Evolutionary conservation across 2,797 vertebrate genomes (phyloP), one percentile per base, ranked within the genome.

Genomic region (Lagodon rhomboides): DNA sequence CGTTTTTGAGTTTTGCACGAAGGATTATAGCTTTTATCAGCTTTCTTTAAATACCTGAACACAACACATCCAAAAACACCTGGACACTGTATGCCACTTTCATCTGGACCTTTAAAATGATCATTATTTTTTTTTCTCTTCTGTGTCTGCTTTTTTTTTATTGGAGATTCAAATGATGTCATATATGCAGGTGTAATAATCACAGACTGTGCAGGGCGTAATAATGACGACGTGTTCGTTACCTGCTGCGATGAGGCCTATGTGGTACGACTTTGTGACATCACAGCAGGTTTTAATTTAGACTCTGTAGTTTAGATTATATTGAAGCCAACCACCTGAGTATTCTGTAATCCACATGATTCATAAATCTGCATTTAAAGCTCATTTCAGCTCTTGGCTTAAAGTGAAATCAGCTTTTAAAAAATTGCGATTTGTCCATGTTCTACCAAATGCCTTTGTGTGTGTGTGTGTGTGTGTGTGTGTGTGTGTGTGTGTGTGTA

Each of bases 381-480:
- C 81, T 84, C 66, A 76, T 83, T 89, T 86, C 68, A 89, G 85
- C 80, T 70, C 77, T 77, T 75, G 70, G 83, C 80, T 88, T 90
- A 87, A 77, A 89, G 62, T 73, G 59, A 90, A 94, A 93, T 92
- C 88, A 90, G 87, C 82, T 87, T 91, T 87, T 47, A 46, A 85
- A 86, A 82, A 77, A 77, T 76, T 69, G 71, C 61, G 23, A 82
- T 88, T 89, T 85, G 12, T 85, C 20, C 54, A 81, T 75, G 58
- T 83, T 88, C 85, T 70, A 74, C 60, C 50, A 70, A 73, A 88
- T 80, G 75, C 44, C 17, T 80, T 70, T 75, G 43, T 76, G 60
- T 64, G 50, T 67, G 30, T 76, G 41, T 70, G 25, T 76, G 58
- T 66, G n/a, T n/a, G 18, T 23, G 46, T n/a, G 23, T 44, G 4